Percentiles rank a stretch among this genome's conserved stretches.
Evolutionary conservation across 2,113 vertebrate genomes (phyloP).

Genomic region (Vicugna pacos): DNA sequence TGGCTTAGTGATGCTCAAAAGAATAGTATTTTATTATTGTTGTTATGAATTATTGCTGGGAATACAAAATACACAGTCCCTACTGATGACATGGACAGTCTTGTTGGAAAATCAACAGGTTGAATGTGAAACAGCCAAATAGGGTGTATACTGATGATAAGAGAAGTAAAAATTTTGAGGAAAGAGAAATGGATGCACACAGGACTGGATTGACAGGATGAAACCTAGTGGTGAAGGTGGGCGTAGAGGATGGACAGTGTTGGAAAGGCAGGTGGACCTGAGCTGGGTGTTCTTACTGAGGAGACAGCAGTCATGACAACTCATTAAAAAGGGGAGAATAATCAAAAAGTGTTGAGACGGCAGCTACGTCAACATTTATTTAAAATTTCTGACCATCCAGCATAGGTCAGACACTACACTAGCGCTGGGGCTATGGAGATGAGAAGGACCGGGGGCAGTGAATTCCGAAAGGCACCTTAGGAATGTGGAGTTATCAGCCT

Average conservation of each 20-base stretch:
- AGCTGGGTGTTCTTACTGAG: not conserved
- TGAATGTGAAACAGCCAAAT: not conserved
- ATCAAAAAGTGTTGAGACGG: not conserved
- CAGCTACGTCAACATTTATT: not conserved
- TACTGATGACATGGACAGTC: not conserved
- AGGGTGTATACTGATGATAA: not conserved
- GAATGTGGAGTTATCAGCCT: not conserved
- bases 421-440: not conserved
- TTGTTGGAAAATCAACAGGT: not conserved
- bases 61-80: not conserved
- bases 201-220: not conserved
- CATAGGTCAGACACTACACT: not conserved
- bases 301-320: not conserved
- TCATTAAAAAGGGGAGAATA: not conserved
- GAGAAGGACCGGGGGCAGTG: not conserved
- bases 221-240: not conserved
- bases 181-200: not conserved
- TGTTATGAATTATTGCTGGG: not conserved
- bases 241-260: not conserved
- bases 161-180: not conserved
- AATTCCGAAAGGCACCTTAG: not conserved
- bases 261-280: not conserved
- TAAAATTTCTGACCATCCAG: not conserved
- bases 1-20: not conserved
- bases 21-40: not conserved